Conservation (phyloP, 2,113 vertebrate species). For the Embiotoca jacksoni region DNA sequence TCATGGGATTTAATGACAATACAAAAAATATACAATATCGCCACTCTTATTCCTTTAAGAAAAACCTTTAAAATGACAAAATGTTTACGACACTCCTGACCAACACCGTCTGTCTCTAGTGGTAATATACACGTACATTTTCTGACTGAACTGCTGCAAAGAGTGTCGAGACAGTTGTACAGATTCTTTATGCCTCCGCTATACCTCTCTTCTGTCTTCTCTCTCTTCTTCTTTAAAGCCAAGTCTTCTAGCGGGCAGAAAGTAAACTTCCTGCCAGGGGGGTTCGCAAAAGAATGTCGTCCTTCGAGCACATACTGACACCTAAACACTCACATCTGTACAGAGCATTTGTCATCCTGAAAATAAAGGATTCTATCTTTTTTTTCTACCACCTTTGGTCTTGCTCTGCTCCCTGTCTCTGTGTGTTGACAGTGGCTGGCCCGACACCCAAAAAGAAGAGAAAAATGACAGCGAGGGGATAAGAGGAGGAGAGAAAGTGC, state of each 20-base stretch:
- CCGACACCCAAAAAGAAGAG: slow-evolving; percentile 42
- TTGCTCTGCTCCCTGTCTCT: slow-evolving; percentile 35
- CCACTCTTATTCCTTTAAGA: not conserved
- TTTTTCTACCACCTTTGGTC: slow-evolving; percentile 35
- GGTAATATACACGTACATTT: not conserved
- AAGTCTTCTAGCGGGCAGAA: slow-evolving; percentile 31
- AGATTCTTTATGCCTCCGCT: slow-evolving; percentile 32
- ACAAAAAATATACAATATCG: not conserved
- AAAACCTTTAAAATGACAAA: not conserved
- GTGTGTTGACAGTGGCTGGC: slow-evolving; percentile 46
- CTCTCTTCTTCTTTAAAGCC: slow-evolving; percentile 52
- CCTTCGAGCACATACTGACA: slow-evolving; percentile 59
- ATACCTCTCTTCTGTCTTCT: slow-evolving; percentile 32
- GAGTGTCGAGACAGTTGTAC: slow-evolving; percentile 25
- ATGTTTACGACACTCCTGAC: slow-evolving; percentile 33
- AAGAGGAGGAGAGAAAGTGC: slow-evolving; percentile 72
- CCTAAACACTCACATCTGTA: slow-evolving; percentile 53
- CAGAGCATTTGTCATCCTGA: slow-evolving; percentile 54
- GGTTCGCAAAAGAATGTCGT: slow-evolving; percentile 36
- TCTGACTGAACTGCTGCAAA: slow-evolving; percentile 21
- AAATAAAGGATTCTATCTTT: slow-evolving; percentile 74
- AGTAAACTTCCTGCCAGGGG: slow-evolving; percentile 51
- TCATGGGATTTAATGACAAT: slow-evolving; percentile 23
- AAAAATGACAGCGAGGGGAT: slow-evolving; percentile 62
- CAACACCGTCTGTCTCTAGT: slow-evolving; percentile 15